Evolutionary conservation across 2,113 vertebrate species (phyloP).

Genomic region (Cinclus cinclus): DNA sequence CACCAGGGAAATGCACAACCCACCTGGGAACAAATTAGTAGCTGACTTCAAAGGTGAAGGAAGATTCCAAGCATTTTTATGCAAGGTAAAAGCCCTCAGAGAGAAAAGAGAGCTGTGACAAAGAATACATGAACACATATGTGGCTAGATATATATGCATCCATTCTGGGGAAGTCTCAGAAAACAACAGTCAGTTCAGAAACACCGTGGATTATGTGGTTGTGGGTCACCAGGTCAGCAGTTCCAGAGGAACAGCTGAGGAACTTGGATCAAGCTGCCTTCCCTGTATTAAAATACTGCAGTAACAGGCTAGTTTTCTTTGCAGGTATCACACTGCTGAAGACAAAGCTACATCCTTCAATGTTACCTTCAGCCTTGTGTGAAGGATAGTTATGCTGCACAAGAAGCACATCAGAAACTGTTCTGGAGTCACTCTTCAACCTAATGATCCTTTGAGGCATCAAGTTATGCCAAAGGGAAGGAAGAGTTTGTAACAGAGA

Average conservation of each 20-base stretch:
- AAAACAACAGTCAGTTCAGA: background rate
- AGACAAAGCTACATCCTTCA: background rate
- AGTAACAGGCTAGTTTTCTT: background rate
- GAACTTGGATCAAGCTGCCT: background rate
- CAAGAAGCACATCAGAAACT: background rate
- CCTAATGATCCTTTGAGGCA: background rate
- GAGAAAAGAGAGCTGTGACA: background rate
- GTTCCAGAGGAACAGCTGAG: background rate
- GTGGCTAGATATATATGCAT: background rate
- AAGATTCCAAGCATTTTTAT: background rate
- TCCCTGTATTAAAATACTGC: background rate
- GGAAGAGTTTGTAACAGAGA: background rate
- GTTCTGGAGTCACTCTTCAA: background rate
- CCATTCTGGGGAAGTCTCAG: background rate
- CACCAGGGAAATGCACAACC: background rate
- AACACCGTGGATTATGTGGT: background rate
- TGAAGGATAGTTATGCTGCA: background rate
- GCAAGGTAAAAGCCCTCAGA: background rate
- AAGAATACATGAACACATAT: background rate
- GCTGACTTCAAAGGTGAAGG: background rate
- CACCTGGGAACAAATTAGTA: background rate
- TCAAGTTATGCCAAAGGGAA: background rate
- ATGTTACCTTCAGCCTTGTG: background rate
- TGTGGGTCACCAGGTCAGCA: background rate
- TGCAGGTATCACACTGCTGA: background rate